phyloP scores from a whole-genome alignment of 1,140 invertebrate genomes.

The Cotesia typhae region DNA sequence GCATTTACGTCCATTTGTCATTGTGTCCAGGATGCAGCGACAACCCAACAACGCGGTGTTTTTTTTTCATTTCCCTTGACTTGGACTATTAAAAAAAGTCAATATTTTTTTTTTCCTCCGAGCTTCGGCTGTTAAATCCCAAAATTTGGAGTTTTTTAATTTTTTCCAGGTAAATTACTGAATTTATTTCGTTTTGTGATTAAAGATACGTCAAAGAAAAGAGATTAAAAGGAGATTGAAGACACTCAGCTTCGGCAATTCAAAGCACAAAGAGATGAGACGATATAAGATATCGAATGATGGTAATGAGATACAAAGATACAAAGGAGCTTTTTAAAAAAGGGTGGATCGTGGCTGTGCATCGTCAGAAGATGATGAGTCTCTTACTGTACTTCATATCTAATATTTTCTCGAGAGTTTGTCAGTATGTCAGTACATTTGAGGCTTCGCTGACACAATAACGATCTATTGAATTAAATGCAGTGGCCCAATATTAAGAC shows the following conservation, averaged over 20 bases:
- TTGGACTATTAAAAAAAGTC: not conserved
- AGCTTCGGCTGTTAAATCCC: no score
- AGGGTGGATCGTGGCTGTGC: constrained; percentile 5
- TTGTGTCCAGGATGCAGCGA: constrained; percentile 1
- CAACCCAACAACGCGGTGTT: not conserved
- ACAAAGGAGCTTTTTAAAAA: not conserved
- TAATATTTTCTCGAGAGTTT: not conserved
- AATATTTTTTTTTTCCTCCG: no score
- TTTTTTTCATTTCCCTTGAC: not conserved
- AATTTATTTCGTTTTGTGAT: no score
- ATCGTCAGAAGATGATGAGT: not conserved
- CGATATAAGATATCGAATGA: constrained; percentile 19
- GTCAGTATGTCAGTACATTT: constrained; percentile 7
- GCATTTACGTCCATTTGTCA: constrained; percentile 6
- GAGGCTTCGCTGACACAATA: not conserved
- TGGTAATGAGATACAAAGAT: constrained; percentile 39
- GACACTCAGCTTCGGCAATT: no score
- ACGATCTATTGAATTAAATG: not conserved
- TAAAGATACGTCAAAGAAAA: no score
- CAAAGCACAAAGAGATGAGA: not conserved
- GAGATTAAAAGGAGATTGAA: no score
- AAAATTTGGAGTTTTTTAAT: no score
- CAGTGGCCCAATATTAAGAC: constrained; percentile 1
- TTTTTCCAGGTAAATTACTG: no score
- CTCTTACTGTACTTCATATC: not conserved